Conservation (phyloP, 1,140 invertebrate genomes). For the Archivesica marissinica region DNA sequence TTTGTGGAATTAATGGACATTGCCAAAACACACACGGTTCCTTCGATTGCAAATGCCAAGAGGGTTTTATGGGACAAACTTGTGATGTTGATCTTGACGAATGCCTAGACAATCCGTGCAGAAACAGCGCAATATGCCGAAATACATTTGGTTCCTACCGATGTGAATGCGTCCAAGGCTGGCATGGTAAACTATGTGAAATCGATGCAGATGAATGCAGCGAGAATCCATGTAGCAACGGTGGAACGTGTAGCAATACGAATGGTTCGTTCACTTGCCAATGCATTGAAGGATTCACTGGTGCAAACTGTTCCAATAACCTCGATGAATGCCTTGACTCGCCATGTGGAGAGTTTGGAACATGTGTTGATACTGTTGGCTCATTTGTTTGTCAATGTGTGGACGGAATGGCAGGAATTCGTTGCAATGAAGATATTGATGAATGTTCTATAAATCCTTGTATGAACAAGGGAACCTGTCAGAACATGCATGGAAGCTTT, state of each 20-base stretch:
- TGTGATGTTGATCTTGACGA: conserved; percentile 50
- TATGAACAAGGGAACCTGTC: conserved; percentile 51
- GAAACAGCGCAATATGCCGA: conserved; percentile 12
- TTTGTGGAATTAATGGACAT: conserved; percentile 52
- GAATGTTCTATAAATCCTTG: conserved; percentile 51
- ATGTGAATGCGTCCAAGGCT: conserved; percentile 20
- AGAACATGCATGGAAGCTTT: conserved; percentile 22
- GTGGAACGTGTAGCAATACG: conserved; percentile 82
- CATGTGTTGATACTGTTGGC: conserved; percentile 31
- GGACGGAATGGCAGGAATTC: conserved; percentile 26
- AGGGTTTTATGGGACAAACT: conserved; percentile 30
- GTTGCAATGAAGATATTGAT: conserved; percentile 43
- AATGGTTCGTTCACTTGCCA: conserved; percentile 10
- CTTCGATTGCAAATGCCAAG: conserved; percentile 39
- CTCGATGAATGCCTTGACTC: conserved; percentile 94
- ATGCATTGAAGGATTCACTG: conserved; percentile 26
- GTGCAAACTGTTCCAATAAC: conserved; percentile 90
- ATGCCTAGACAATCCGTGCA: conserved; percentile 40
- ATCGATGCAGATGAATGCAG: conserved; percentile 96
- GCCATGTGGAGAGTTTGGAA: conserved; percentile 35
- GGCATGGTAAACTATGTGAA: conserved; percentile 11
- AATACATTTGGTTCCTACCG: conserved; percentile 24
- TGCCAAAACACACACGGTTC: conserved; percentile 35
- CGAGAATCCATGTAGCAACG: conserved; percentile 93
- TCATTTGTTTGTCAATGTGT: conserved; percentile 45